Evolutionary conservation across 2,888 invertebrate species (phyloP).

Genomic region (Cyrtodaria siliqua): DNA sequence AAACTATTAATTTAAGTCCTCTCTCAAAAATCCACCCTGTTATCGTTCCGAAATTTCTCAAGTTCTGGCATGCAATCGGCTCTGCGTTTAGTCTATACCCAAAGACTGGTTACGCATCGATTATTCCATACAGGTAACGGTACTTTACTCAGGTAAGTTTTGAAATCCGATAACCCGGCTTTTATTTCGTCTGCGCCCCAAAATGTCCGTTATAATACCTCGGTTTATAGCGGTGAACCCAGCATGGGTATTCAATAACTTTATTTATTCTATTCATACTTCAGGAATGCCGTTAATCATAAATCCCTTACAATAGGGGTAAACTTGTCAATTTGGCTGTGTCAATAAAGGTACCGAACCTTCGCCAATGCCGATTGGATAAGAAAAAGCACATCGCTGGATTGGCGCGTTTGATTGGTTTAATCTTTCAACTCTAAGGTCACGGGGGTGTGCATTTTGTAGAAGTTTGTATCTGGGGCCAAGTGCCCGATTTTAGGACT

Average conservation of each 20-base stretch:
- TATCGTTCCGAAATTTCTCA: slow-evolving; percentile 8
- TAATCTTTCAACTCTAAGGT: not conserved
- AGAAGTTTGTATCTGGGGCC: slow-evolving; percentile 5
- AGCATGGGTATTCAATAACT: slow-evolving; percentile 12
- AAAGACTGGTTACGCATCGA: slow-evolving; percentile 22
- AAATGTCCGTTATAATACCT: slow-evolving; percentile 5
- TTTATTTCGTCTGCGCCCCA: slow-evolving; percentile 6
- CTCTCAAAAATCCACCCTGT: slow-evolving; percentile 1
- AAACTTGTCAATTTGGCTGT: slow-evolving; percentile 25
- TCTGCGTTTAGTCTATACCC: slow-evolving; percentile 8
- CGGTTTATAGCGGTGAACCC: slow-evolving; percentile 1
- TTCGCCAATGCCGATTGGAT: slow-evolving; percentile 16
- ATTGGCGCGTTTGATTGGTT: too few relatives aligned
- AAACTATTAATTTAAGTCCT: too few relatives aligned
- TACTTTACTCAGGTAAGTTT: not conserved
- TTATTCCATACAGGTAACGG: slow-evolving; percentile 25
- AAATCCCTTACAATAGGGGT: not conserved
- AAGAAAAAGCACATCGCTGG: not conserved
- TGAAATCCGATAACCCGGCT: slow-evolving; percentile 44
- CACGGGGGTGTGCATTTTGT: not conserved
- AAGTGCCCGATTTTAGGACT: too few relatives aligned
- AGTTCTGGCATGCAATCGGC: slow-evolving; percentile 21
- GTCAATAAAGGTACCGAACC: not conserved
- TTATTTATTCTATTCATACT: slow-evolving; percentile 31
- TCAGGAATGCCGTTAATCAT: slow-evolving; percentile 22